Percentiles rank a stretch among this genome's conserved stretches.
Conservation (phyloP, 2,113 vertebrate species). For the Climacteris rufus region DNA sequence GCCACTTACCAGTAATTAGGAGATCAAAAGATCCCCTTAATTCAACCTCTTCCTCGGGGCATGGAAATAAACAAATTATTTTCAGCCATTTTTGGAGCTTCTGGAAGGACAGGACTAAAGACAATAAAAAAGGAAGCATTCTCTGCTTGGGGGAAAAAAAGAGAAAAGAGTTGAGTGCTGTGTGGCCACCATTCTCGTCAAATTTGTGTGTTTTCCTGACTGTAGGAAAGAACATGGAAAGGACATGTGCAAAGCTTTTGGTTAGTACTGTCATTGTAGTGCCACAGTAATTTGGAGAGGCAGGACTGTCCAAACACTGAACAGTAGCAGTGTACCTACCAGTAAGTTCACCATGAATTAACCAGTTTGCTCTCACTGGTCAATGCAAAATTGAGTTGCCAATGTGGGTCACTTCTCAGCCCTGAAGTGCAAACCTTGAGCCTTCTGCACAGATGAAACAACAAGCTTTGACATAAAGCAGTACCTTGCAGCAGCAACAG, state of each 20-base stretch:
- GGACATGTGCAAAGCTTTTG: not conserved
- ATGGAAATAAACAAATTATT: not conserved
- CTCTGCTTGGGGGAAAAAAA: not conserved
- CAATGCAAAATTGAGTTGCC: not conserved
- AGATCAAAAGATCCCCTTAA: not conserved
- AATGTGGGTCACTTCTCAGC: not conserved
- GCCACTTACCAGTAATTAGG: not conserved
- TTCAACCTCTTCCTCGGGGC: not conserved
- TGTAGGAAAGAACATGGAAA: not conserved
- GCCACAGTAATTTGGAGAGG: not conserved
- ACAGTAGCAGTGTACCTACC: not conserved
- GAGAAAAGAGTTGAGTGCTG: not conserved
- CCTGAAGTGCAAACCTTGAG: not conserved
- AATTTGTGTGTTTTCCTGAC: not conserved
- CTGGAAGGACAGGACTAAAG: not conserved
- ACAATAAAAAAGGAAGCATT: not conserved
- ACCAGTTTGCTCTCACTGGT: not conserved
- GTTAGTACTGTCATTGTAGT: not conserved
- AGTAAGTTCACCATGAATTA: not conserved
- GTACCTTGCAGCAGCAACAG: not conserved
- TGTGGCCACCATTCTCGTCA: not conserved
- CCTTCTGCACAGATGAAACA: not conserved
- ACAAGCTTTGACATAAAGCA: not conserved
- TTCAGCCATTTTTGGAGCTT: not conserved
- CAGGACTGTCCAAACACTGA: not conserved